phyloP scores from a whole-genome alignment of 2,888 invertebrate genomes.

The Ellobium chinense region DNA sequence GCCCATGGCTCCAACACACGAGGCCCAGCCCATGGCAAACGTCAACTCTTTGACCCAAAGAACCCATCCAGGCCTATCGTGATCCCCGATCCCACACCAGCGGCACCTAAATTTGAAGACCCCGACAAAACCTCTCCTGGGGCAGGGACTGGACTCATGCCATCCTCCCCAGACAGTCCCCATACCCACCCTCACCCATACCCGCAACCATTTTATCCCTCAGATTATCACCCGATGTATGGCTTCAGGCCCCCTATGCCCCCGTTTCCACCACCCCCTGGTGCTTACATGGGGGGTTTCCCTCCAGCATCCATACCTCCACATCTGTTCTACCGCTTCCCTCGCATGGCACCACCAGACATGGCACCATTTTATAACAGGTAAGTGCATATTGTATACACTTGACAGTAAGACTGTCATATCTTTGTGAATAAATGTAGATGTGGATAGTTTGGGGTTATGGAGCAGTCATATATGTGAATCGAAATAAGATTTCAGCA shows the following conservation, averaged over 20 bases:
- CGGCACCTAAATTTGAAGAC: conserved; percentile 62
- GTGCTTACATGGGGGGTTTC: conserved; percentile 50
- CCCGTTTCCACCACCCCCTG: conserved; percentile 40
- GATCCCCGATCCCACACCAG: conserved; percentile 51
- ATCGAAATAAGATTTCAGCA: too few species aligned
- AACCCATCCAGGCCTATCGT: conserved; percentile 73
- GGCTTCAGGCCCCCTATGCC: conserved; percentile 39
- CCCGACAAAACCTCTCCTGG: conserved; percentile 48
- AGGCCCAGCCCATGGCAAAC: conserved; percentile 38
- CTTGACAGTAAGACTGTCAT: too few species aligned
- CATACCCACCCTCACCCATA: conserved; percentile 4
- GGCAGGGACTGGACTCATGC: conserved; percentile 23
- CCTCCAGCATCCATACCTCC: conserved; percentile 44
- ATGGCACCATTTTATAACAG: conserved; percentile 47
- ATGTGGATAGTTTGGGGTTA: too few species aligned
- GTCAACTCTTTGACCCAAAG: conserved; percentile 71
- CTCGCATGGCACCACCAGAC: conserved; percentile 51
- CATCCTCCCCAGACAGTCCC: conserved; percentile 33
- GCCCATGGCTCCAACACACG: conserved; percentile 32
- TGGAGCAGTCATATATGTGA: too few species aligned
- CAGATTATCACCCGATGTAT: conserved; percentile 34
- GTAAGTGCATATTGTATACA: too few species aligned
- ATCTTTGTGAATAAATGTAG: too few species aligned
- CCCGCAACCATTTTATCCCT: conserved; percentile 30
- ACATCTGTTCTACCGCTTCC: conserved; percentile 43